Base-by-base conservation (phyloP, 2,888 invertebrate genomes). In the Lacanobia wlatinum region DNA sequence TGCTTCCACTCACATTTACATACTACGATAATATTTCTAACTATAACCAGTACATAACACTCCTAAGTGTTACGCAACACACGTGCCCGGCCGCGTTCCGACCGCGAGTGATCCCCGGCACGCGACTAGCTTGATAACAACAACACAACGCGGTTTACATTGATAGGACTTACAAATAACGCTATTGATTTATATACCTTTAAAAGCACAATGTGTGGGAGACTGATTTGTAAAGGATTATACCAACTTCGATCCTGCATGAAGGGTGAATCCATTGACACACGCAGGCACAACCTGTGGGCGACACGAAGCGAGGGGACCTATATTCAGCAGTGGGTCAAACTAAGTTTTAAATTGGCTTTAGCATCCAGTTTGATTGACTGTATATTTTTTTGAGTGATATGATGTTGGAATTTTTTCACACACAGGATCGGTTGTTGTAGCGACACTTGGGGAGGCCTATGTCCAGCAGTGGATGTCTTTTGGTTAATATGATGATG, bases 111-210 rank as follows among this genome's bases (percentile, higher is more conserved):
- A 40, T 43, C 53, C 46, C 58, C 2, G 53, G 16, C 75, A 78
- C 79, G 78, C 78, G 75, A 78, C 56, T 43, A n/a, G 12, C 43
- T 48, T 55, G 48, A 46, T 65, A 67, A 73, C 68, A 73, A 72
- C 53, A 66, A 63, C 73, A 40, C 28, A n/a, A 23, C 56, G 59
- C 53, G 46, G 55, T 52, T 76, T 9, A 23, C 40, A 63, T 40
- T 73, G 59, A 60, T 70, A 48, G n/a, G 18, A 59, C 1, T 46
- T 28, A 67, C 59, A 28, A 53, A 53, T 59, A 28, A 28, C 40
- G 10, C 28, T 34, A 62, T 63, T 53, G 40, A 66, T 48, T 61
- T 38, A 18, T 23, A 18, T 23, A 52, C n/a, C 59, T 14, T 46
- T 46, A 10, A 23, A 10, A 10, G 16, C 50, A 23, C 14, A n/a